Conservation (phyloP, 2,888 invertebrate genomes). For the Hirtodrosophila confusa region DNA sequence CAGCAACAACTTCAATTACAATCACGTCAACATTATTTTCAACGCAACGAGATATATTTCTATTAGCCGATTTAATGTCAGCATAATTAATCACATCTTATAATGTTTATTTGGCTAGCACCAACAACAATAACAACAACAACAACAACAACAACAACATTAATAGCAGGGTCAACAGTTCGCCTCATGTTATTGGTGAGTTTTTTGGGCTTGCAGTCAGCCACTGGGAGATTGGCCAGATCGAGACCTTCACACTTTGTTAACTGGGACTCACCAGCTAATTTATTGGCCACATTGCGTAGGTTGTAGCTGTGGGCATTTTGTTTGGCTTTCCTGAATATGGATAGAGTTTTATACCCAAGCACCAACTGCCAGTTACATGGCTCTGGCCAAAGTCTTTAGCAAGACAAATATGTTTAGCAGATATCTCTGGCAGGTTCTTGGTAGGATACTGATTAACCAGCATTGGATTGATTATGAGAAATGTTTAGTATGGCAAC, state of each 20-base stretch:
- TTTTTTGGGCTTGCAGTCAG: constrained; percentile 23
- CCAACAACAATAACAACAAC: constrained; percentile 31
- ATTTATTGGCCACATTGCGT: constrained; percentile 75
- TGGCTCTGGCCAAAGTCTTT: constrained; percentile 28
- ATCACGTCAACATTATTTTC: constrained; percentile 79
- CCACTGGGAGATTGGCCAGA: constrained; percentile 40
- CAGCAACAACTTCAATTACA: constrained; percentile 73
- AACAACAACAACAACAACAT: constrained; percentile 24
- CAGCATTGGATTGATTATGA: constrained; percentile 17
- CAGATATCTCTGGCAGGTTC: constrained; percentile 36
- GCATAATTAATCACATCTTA: constrained; percentile 75
- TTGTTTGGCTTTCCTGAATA: constrained; percentile 51
- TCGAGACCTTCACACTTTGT: constrained; percentile 72
- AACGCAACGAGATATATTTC: constrained; percentile 79
- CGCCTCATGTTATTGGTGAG: constrained; percentile 52
- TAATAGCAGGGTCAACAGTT: constrained; percentile 66
- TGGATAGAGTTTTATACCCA: constrained; percentile 18
- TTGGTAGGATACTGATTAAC: constrained; percentile 18
- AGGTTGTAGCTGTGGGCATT: constrained; percentile 69
- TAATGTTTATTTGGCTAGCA: constrained; percentile 49
- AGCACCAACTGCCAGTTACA: constrained; percentile 18
- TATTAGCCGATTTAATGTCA: constrained; percentile 80
- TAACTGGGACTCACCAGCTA: constrained; percentile 24
- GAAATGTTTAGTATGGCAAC: constrained; percentile 26
- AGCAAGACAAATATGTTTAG: constrained; percentile 48